Evolutionary conservation across 2,888 invertebrate species (phyloP), one percentile per base, ranked within the genome.

Genomic region (Phaedon cochleariae): DNA sequence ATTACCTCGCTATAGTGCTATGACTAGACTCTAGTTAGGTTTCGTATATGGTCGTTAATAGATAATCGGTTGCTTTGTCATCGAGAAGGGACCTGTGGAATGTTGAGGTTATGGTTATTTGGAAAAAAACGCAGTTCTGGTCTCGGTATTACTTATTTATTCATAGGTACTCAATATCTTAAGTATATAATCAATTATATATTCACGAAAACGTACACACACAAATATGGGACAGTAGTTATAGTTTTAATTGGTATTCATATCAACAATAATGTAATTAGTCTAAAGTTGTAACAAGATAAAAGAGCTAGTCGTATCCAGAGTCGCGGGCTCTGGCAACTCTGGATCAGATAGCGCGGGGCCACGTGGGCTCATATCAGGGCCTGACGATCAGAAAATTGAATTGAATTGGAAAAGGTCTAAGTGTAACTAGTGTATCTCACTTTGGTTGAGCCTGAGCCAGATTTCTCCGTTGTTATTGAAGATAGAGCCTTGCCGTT

Each of bases 171-270:
- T 58, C 52, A 49, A 64, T 63, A 68, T 63, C 53, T 65, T 63
- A n/a, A n/a, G n/a, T n/a, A n/a, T n/a, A 63, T 37, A 68, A 63
- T 60, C 66, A 65, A 59, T 59, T 64, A 61, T 62, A 55, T 68
- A 66, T 70, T 66, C 82, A 82, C 82, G 80, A 78, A 80, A 82
- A 83, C 80, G 80, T 82, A 82, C 82, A 83, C 82, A 83, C 81
- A 81, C 78, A 82, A 82, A 82, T 82, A 81, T 81, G 82, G 80
- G 80, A 82, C 81, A 83, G 80, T 80, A 78, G 65, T 74, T 77
- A 79, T 74, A 77, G 77, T 78, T 77, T 77, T 78, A 78, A 79
- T 80, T 79, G 77, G 73, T 76, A 76, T 77, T 69, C 70, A 66
- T 73, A 71, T 76, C 74, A 74, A 76, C 72, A 75, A 69, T 79